Evolutionary conservation across 2,113 vertebrate genomes (phyloP).

Genomic region (Propithecus coquereli): DNA sequence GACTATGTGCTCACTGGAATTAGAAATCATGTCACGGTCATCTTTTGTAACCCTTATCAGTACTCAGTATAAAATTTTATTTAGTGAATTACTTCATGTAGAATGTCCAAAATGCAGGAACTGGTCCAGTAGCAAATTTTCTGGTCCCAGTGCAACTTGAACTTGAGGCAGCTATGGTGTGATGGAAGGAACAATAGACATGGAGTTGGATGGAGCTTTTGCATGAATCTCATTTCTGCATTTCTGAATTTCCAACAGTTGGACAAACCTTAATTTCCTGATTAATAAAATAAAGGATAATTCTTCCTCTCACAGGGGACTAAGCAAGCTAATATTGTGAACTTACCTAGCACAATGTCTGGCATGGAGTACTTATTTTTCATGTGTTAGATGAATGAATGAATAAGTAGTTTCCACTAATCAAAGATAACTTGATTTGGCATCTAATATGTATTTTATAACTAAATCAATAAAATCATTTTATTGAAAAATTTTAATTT

Average conservation of each 20-base stretch:
- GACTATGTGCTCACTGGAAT: neutral
- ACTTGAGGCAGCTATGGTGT: neutral
- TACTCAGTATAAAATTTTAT: neutral
- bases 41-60: neutral
- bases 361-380: neutral
- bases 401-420: neutral
- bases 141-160: neutral
- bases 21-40: neutral
- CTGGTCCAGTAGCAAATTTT: neutral
- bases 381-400: neutral
- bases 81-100: neutral
- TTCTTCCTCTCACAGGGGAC: neutral
- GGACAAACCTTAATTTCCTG: neutral
- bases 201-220: neutral
- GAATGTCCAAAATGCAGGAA: neutral
- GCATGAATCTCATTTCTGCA: neutral
- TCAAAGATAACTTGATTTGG: neutral
- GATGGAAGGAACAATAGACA: neutral
- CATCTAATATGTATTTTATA: constrained; percentile 5
- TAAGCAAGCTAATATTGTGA: neutral
- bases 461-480: neutral
- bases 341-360: neutral
- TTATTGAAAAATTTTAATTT: constrained; percentile 28
- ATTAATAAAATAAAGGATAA: neutral
- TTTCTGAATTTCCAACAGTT: neutral